Percentiles rank a stretch among this genome's conserved stretches.
Conservation (phyloP, 2,888 invertebrate species). For the Andrena trimmerana region DNA sequence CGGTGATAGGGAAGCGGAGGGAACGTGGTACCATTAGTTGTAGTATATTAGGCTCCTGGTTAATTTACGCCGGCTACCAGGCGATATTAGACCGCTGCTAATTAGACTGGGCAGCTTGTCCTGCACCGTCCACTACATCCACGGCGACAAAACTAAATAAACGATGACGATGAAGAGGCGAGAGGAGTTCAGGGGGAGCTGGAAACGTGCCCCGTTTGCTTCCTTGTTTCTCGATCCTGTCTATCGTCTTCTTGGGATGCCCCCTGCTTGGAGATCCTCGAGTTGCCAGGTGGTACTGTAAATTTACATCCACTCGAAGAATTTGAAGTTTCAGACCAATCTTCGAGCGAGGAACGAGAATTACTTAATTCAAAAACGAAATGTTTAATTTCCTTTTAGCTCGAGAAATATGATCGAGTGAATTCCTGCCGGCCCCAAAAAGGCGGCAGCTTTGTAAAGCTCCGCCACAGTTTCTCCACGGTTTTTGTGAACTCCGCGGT, state of each 20-base stretch:
- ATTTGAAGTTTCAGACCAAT: not conserved
- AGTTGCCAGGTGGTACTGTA: not conserved
- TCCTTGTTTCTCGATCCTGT: not conserved
- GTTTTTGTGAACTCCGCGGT: slow-evolving; percentile 10
- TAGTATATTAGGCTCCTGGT: slow-evolving; percentile 75
- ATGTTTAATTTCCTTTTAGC: not conserved
- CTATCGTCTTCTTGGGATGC: not conserved
- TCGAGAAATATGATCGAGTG: slow-evolving; percentile 1
- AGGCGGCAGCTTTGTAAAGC: slow-evolving; percentile 13
- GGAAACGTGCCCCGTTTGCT: slow-evolving; percentile 14
- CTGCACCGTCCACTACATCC: slow-evolving; percentile 75
- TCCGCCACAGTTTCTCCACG: not conserved
- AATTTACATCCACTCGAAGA: not conserved
- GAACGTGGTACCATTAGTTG: slow-evolving; percentile 68
- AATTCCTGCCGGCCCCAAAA: not conserved
- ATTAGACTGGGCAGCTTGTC: slow-evolving; percentile 79
- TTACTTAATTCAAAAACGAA: not conserved
- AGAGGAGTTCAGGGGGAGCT: slow-evolving; percentile 4
- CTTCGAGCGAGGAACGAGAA: too few relatives aligned
- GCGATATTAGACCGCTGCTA: slow-evolving; percentile 78
- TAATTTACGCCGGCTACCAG: slow-evolving; percentile 72
- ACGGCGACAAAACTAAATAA: slow-evolving; percentile 72
- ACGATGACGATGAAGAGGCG: slow-evolving; percentile 47
- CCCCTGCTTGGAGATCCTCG: not conserved
- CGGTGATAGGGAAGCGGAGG: slow-evolving; percentile 24